Evolutionary conservation across 2,888 invertebrate species (phyloP).

Genomic region (Ornithoptera alexandrae): DNA sequence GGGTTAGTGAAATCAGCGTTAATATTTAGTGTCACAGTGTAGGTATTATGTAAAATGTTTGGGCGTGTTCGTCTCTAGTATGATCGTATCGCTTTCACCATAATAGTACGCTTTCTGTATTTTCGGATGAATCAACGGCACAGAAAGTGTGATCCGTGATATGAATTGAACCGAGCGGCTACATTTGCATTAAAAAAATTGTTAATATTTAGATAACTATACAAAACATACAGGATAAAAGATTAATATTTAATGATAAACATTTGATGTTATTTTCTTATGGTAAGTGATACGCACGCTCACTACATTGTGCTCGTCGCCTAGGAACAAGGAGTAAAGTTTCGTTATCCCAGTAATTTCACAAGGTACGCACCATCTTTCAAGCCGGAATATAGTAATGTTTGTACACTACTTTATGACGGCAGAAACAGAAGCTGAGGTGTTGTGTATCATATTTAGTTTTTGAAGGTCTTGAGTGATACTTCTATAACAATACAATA

Average conservation of each 20-base stretch:
- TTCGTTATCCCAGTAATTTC: no score
- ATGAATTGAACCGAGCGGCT: conserved; percentile 25
- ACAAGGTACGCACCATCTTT: no score
- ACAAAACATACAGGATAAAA: not conserved
- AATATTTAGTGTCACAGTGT: conserved; percentile 42
- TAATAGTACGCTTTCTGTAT: conserved; percentile 66
- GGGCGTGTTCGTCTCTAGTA: conserved; percentile 52
- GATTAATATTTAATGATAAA: not conserved
- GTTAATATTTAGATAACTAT: not conserved
- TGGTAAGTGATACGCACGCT: no score
- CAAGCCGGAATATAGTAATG: no score
- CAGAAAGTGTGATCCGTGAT: conserved; percentile 32
- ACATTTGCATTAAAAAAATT: not conserved
- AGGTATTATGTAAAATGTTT: conserved; percentile 62
- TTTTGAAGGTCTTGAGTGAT: no score
- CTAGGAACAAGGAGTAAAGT: no score
- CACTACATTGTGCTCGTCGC: no score
- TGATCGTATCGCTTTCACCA: conserved; percentile 69
- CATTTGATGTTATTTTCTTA: no score
- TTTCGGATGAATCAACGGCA: conserved; percentile 48
- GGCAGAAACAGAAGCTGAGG: no score
- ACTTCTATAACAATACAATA: no score
- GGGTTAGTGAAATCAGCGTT: conserved; percentile 33
- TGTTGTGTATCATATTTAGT: no score
- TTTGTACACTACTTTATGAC: no score